Conservation (phyloP, 2,113 vertebrate species). For the Casuarius casuarius region DNA sequence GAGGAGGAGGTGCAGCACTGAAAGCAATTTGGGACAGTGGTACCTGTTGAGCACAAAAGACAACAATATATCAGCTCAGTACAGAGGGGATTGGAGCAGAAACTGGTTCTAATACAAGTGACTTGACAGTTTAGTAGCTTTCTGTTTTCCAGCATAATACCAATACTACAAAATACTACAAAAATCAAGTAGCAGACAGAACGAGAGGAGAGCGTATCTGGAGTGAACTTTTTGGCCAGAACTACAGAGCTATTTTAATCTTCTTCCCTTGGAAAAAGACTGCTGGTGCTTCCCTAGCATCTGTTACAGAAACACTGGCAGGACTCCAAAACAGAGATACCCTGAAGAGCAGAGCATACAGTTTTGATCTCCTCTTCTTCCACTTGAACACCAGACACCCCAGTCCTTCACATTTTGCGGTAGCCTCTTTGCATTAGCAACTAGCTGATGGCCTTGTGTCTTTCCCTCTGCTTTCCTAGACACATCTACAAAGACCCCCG, state of each 20-base stretch:
- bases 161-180: neutral
- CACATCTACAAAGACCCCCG: neutral
- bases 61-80: neutral
- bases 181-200: neutral
- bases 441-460: neutral
- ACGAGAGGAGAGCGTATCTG: neutral
- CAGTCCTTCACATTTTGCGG: neutral
- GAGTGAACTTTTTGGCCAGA: conserved; percentile 4
- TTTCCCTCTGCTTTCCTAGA: neutral
- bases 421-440: neutral
- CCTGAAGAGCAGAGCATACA: neutral
- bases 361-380: neutral
- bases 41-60: conserved; percentile 73
- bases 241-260: conserved; percentile 30
- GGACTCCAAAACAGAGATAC: neutral
- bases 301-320: neutral
- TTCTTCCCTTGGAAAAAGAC: conserved; percentile 6
- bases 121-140: neutral
- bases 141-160: neutral
- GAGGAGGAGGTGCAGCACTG: conserved; percentile 80
- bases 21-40: conserved; percentile 78
- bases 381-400: neutral
- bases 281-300: conserved; percentile 7
- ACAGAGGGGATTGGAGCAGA: neutral
- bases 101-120: neutral